A percentile compares a stretch with the other conserved stretches of the same genome.
Conservation (phyloP, 2,888 invertebrate species). For the Drymonia ruficornis region DNA sequence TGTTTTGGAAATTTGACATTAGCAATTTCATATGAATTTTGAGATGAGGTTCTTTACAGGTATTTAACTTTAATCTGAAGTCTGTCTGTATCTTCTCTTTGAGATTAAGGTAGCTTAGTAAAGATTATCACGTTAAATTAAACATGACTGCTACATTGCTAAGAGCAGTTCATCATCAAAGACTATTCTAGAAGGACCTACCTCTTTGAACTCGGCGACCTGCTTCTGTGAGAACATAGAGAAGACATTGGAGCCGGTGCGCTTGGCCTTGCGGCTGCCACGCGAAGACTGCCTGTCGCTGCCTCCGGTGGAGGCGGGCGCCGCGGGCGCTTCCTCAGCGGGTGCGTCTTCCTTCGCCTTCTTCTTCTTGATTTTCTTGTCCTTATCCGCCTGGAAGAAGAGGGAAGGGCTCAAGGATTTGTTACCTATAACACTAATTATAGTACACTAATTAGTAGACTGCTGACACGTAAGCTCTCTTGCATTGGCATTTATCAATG, state of each 20-base stretch:
- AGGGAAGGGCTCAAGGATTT: background rate
- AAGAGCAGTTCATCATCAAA: no score
- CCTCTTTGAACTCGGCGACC: constrained; percentile 98
- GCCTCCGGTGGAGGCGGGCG: constrained; percentile 85
- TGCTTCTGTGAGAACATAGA: constrained; percentile 98
- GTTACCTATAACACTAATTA: background rate
- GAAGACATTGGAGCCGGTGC: constrained; percentile 97
- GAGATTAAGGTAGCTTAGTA: no score
- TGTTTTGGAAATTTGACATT: no score
- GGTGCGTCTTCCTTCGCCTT: constrained; percentile 89
- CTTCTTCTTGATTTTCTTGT: constrained; percentile 96
- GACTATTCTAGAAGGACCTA: constrained; percentile 44
- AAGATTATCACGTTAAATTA: no score
- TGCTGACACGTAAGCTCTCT: no score
- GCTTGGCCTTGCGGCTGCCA: constrained; percentile 93
- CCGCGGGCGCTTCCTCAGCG: constrained; percentile 87
- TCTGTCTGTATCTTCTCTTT: no score
- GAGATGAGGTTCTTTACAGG: no score
- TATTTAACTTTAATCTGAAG: no score
- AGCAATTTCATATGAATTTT: no score
- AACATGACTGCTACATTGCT: no score
- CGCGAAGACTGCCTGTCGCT: constrained; percentile 91
- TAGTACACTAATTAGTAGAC: no score
- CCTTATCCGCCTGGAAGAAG: constrained; percentile 92
- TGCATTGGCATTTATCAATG: no score